Evolutionary conservation across 2,888 invertebrate species (phyloP).

Genomic region (Ashinkailepas kermadecensis): DNA sequence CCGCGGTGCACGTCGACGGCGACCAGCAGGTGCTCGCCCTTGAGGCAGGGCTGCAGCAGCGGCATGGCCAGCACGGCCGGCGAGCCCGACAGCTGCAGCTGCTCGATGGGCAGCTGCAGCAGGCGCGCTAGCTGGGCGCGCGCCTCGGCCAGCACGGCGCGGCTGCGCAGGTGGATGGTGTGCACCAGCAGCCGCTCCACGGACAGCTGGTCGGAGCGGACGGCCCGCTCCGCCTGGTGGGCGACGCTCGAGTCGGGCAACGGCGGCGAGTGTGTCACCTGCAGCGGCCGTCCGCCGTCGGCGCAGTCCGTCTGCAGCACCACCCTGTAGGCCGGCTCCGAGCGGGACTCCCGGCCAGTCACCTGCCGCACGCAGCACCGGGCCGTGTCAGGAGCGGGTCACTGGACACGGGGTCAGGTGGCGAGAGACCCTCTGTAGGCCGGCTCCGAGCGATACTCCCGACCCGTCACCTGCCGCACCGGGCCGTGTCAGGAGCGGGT

Average conservation of each 20-base stretch:
- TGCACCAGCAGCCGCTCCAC: conserved; percentile 91
- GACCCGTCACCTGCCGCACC: conserved; percentile 52
- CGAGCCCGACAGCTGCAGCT: conserved; percentile 62
- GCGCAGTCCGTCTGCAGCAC: conserved; percentile 79
- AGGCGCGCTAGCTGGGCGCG: conserved; percentile 62
- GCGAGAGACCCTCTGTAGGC: too few relatives aligned
- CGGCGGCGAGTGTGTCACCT: conserved; percentile 47
- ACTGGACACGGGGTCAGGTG: too few relatives aligned
- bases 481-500: too few relatives aligned
- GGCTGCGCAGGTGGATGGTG: conserved; percentile 86
- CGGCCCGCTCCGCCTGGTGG: conserved; percentile 57
- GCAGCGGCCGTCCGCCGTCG: conserved; percentile 65
- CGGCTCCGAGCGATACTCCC: conserved; percentile 70
- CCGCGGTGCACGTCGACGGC: conserved; percentile 93
- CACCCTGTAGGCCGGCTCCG: conserved; percentile 78
- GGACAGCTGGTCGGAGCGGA: conserved; percentile 83
- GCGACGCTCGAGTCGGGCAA: conserved; percentile 38
- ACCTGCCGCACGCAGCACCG: conserved; percentile 52
- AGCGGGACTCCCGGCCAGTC: conserved; percentile 55
- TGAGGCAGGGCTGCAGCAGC: conserved; percentile 76
- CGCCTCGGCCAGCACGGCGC: conserved; percentile 71
- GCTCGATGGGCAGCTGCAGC: conserved; percentile 57
- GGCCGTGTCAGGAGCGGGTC: too few relatives aligned
- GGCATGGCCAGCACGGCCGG: conserved; percentile 89
- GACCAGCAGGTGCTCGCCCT: conserved; percentile 84